Evolutionary conservation across 2,797 vertebrate genomes (phyloP), one percentile per base, ranked within the genome.

Genomic region (Brachyrhaphis roseni): DNA sequence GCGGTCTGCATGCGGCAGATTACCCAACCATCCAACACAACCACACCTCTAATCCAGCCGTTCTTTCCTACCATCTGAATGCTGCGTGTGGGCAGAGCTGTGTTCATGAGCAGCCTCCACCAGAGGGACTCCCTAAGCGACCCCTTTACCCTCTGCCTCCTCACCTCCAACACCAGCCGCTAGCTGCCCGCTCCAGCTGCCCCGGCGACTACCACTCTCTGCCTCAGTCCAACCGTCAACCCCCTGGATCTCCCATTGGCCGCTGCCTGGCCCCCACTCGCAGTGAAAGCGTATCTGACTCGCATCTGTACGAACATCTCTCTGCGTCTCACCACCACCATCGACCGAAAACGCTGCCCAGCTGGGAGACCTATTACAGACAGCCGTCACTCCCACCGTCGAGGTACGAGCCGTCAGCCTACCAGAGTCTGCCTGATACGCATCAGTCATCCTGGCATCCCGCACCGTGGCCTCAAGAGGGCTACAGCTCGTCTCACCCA

Each of bases 381-480:
- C 97, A 96, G 89, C 89, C 96, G 10, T 93, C 93, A 0, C 90
- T 96, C 83, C 96, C 96, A 36, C 95, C 96, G 45, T 96, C 93
- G 43, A 95, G 96, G 74, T 98, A 97, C 0, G 97, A 98, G 90
- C 95, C 94, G 41, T 95, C 97, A 0, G 89, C 96, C 90, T 98
- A 97, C 92, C 97, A 98, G 91, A 97, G 96, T 90, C 93, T 97
- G n/a, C 96, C 97, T 0, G 97, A 99, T 78, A 96, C 95, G 49
- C 96, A 93, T 2, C 97, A 97, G 86, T 95, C 97, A 0, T 90
- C 96, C 73, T 99, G 98, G 97, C 95, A 97, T 5, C 77, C 94
- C 12, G 95, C 95, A 0, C 94, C 95, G 0, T 96, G 95, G 95
- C 80, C 91, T 0, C 93, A 91, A 55, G 92, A 94, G 0, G 10